Evolutionary conservation across 2,113 vertebrate genomes (phyloP).

Genomic region (Lophochroa leadbeateri): DNA sequence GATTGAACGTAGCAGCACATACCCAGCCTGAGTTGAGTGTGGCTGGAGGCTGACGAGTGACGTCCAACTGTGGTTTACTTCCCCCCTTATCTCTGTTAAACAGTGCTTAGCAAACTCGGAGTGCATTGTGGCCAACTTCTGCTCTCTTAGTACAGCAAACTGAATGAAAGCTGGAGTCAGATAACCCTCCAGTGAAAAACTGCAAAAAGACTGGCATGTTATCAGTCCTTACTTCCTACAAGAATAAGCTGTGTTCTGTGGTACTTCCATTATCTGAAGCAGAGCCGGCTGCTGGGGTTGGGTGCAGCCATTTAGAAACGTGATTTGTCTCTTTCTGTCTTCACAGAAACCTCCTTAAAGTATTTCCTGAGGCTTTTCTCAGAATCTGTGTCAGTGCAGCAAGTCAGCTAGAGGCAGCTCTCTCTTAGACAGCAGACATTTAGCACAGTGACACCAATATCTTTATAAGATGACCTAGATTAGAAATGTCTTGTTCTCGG

Average conservation of each 20-base stretch:
- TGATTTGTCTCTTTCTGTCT: constrained; percentile 1
- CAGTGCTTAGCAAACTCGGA: neutral
- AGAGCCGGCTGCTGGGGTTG: neutral
- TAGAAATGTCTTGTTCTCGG: neutral
- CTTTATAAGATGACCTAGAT: neutral
- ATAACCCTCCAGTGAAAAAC: neutral
- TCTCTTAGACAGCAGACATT: neutral
- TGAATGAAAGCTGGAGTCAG: neutral
- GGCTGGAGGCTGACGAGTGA: neutral
- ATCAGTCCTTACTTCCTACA: neutral
- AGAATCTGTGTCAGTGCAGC: neutral
- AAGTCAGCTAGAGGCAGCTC: neutral
- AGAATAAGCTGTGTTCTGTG: neutral
- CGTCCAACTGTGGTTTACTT: neutral
- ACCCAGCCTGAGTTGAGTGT: neutral
- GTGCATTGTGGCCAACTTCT: neutral
- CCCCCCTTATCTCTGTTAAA: neutral
- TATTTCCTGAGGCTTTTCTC: constrained; percentile 51
- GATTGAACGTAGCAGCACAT: neutral
- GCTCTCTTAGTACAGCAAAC: neutral
- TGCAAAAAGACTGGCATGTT: neutral
- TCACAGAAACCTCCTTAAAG: neutral
- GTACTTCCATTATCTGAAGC: neutral
- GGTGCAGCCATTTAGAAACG: neutral
- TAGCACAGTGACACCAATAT: neutral